Evolutionary conservation across 1,140 invertebrate genomes (phyloP), one percentile per base, ranked within the genome.

Genomic region (Achatina immaculata): DNA sequence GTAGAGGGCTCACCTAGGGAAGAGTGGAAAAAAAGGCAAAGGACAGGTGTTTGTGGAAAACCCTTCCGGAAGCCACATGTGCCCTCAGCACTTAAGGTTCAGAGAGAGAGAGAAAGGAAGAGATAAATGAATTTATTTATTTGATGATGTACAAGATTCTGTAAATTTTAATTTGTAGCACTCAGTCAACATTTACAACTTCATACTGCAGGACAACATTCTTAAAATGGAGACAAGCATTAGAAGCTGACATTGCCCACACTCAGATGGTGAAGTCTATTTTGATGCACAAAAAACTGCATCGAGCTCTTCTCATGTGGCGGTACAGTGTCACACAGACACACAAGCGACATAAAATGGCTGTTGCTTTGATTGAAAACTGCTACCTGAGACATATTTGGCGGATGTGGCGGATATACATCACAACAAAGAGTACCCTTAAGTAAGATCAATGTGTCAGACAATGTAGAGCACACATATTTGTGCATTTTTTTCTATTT

Each of bases 331-430:
- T 83, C 7, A 58, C 78, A 0, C 72, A 77, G 65, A 21, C 51
- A 38, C 69, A 73, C 0, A 58, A 51, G 14, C 42, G 43, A 11
- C 82, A 83, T 31, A 58, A 43, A 34, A n/a, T 42, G 66, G 82
- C 82, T n/a, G 78, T 81, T 28, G 28, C 34, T n/a, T 62, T 83
- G 38, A 28, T 83, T 48, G 82, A 83, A 55, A 58, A 36, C 36
- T 83, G 82, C 45, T 71, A 79, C 28, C 34, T 82, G 77, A 58
- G 58, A 28, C 40, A 62, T 0, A 79, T 71, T 3, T 38, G 73
- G 55, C 40, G 0, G 9, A 21, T 62, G 0, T 82, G 81, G 81
- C 66, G 40, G 21, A 11, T 21, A 6, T 80, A 78, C 62, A 80
- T 77, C 6, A 36, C 62, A 31, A 43, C 43, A 19, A 79, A 71